Evolutionary conservation across 2,797 vertebrate species (phyloP), one percentile per base, ranked within the genome.

Genomic region (Peromyscus nudipes): DNA sequence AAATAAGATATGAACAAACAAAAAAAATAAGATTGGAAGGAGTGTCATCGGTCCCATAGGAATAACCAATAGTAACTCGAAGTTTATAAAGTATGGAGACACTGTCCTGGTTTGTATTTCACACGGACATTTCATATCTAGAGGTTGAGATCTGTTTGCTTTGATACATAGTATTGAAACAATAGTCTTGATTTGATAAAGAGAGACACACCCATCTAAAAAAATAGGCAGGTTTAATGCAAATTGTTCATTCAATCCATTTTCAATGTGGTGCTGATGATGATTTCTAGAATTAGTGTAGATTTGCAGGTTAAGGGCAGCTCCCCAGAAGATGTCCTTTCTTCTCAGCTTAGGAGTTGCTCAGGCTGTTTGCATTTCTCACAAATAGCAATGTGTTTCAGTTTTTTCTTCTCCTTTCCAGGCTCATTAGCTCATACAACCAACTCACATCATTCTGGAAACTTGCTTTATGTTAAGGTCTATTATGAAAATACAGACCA

Each of bases 11-110:
- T n/a, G 5, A 76, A 76, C 6, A 87, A 29, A 87, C 27, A 27
- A 52, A 23, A 13, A n/a, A 37, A 60, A 55, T 55, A 49, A 13
- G 0, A 55, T 31, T 57, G 8, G 49, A 29, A 71, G 21, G 25
- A 40, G 10, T 57, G 9, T 4, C 3, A 37, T 40, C 17, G 0
- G 9, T 57, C 1, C 1, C 21, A 8, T 31, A 43, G 17, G 7
- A 88, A 43, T 60, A n/a, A 73, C 10, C 12, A 60, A 60, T 31
- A 34, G 37, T 88, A 3, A 75, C 25, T 1, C 43, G 21, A 29
- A 57, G 27, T 43, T 12, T 57, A 40, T 23, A 46, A 29, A 6
- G 1, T 23, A 67, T 29, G 8, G n/a, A 73, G 64, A 49, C 34
- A 25, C 29, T 67, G 21, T 55, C n/a, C 9, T 29, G 14, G 25